Conservation (phyloP, 2,888 invertebrate species). For the Melipona beecheii region DNA sequence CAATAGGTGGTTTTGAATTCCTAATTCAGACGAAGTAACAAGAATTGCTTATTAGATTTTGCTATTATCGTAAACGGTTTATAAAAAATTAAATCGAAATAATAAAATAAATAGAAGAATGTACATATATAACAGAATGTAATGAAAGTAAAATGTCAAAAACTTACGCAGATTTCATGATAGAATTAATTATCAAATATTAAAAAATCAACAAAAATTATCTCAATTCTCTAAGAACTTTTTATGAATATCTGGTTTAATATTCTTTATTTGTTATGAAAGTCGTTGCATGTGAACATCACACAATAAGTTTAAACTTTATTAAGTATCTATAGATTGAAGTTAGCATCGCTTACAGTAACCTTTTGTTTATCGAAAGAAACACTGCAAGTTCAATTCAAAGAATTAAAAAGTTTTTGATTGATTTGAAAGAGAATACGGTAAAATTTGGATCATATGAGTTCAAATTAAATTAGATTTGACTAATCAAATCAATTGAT, state of each 20-base stretch:
- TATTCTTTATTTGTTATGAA: slow-evolving; percentile 5
- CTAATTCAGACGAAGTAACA: slow-evolving; percentile 56
- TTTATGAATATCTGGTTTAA: neutral
- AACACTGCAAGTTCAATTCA: neutral
- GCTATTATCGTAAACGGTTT: neutral
- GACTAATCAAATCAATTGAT: no score
- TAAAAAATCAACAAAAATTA: neutral
- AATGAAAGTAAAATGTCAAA: slow-evolving; percentile 2
- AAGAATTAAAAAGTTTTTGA: neutral
- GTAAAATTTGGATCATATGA: no score
- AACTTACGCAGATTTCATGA: slow-evolving; percentile 55
- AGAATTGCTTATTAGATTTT: neutral
- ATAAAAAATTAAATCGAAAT: neutral
- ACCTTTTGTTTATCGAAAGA: slow-evolving; percentile 4
- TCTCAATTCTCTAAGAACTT: neutral
- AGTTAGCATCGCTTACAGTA: slow-evolving; percentile 12
- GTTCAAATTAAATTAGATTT: no score
- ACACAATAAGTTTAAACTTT: slow-evolving; percentile 37
- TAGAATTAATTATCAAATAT: neutral
- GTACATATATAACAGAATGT: no score
- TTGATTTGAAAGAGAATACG: neutral
- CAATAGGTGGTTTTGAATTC: slow-evolving; percentile 73
- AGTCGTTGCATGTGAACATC: neutral
- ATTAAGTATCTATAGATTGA: slow-evolving; percentile 37
- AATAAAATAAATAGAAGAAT: neutral